Evolutionary conservation across 2,797 vertebrate species (phyloP), one percentile per base, ranked within the genome.

Genomic region (Enteromius unitaeniatus): DNA sequence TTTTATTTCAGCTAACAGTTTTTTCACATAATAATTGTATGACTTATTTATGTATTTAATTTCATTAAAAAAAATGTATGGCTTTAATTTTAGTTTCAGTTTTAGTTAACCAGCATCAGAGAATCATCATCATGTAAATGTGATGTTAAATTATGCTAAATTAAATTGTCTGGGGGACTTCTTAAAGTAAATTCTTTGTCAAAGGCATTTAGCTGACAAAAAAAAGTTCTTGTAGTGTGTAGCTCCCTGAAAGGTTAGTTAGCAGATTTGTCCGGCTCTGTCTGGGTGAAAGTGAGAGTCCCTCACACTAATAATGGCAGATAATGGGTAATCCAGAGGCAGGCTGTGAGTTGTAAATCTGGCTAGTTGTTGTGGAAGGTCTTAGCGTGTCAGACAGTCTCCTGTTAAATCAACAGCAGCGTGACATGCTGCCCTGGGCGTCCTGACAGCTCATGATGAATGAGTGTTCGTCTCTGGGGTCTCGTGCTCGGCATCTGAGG

Each of bases 391-490:
- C 86, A 82, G 83, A 67, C 68, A 55, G 65, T 69, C 49, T 82
- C 26, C 51, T 76, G 75, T 85, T 89, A 86, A 89, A 89, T 87
- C 86, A 83, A 79, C 86, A 74, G 77, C 82, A 72, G 73, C 28
- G 68, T 80, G 85, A 86, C 73, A 74, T 37, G 74, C 64, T 62
- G 53, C 85, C 80, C 69, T 34, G 68, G 58, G 55, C 47, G 21
- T n/a, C 64, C 78, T 84, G 86, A 89, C 88, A 88, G 86, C 81
- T 34, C 69, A 49, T 86, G 88, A 88, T 89, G 79, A 86, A 89
- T 86, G 88, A 88, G 64, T 31, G 45, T 82, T 82, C 88, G 88
- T 89, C 86, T 87, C 86, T 79, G 72, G 86, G 83, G 88, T 73
- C 83, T 77, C 65, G 83, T 64, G 88, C 85, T 83, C 80, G 17